Evolutionary conservation across 23 tunicate species (phyloP).

Genomic region (Pegea sp.): DNA sequence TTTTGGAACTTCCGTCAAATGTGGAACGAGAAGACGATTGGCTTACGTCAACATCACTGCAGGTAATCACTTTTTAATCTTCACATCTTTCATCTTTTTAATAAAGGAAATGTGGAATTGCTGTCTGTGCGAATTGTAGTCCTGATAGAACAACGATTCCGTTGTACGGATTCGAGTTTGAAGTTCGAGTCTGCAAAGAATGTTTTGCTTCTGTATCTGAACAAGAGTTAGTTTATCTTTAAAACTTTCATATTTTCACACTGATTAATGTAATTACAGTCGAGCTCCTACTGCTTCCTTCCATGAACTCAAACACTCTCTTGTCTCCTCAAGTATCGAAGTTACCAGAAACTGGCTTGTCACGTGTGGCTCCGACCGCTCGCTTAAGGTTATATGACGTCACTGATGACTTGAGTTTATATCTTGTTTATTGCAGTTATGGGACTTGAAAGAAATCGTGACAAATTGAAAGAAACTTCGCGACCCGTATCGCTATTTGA

Average conservation of each 20-base stretch:
- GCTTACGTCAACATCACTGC: slow-evolving; percentile 94
- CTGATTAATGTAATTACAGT: no score
- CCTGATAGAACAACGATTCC: slow-evolving; percentile 54
- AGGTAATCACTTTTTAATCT: slow-evolving; percentile 8
- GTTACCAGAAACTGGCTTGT: slow-evolving; percentile 35
- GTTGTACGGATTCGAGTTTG: slow-evolving; percentile 76
- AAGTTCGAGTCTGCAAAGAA: slow-evolving; percentile 90
- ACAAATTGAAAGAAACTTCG: slow-evolving; percentile 16
- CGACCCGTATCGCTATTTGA: no score
- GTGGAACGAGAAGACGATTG: slow-evolving; percentile 93
- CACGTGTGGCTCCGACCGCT: slow-evolving; percentile 37
- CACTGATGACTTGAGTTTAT: neutral
- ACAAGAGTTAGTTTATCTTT: slow-evolving; percentile 36
- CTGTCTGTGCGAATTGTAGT: slow-evolving; percentile 84
- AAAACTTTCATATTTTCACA: no score
- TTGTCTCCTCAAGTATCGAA: slow-evolving; percentile 24
- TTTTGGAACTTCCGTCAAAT: slow-evolving; percentile 97
- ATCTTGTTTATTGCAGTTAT: slow-evolving; percentile 13
- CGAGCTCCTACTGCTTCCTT: slow-evolving; percentile 58
- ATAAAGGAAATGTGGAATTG: slow-evolving; percentile 86
- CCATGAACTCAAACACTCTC: slow-evolving; percentile 63
- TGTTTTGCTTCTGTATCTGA: slow-evolving; percentile 57
- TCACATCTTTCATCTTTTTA: slow-evolving; percentile 1
- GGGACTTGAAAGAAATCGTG: slow-evolving; percentile 35
- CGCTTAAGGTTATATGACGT: slow-evolving; percentile 12